Conservation (phyloP, 2,888 invertebrate genomes). For the Nomada fabriciana region DNA sequence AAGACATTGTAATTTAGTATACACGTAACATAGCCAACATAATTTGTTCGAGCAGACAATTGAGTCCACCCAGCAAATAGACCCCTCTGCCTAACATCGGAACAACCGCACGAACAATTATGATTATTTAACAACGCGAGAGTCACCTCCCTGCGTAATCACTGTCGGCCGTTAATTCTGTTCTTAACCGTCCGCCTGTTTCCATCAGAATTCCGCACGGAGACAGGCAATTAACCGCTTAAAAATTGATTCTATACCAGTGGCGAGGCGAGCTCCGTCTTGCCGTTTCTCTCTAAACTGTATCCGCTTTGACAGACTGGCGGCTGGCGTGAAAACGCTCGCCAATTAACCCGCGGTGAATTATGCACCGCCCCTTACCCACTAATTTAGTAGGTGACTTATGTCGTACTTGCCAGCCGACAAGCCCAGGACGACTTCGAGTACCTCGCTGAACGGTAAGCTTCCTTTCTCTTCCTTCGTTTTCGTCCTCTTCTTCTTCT, state of each 20-base stretch:
- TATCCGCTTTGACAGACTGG: slow-evolving; percentile 81
- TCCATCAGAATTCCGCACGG: slow-evolving; percentile 26
- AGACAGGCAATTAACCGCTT: slow-evolving; percentile 55
- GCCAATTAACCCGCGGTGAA: slow-evolving; percentile 84
- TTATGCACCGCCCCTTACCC: slow-evolving; percentile 81
- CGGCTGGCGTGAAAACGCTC: slow-evolving; percentile 83
- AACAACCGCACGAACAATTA: slow-evolving; percentile 32
- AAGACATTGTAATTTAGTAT: not conserved
- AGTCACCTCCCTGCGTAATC: slow-evolving; percentile 14
- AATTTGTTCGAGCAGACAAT: slow-evolving; percentile 8
- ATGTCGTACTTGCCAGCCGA: slow-evolving; percentile 81
- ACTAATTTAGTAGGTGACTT: slow-evolving; percentile 83
- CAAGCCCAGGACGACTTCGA: slow-evolving; percentile 77
- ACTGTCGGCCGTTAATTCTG: slow-evolving; percentile 53
- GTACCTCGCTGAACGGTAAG: slow-evolving; percentile 66
- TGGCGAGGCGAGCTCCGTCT: slow-evolving; percentile 19
- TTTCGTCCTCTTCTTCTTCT: slow-evolving; percentile 26
- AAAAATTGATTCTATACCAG: slow-evolving; percentile 55
- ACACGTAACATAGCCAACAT: not conserved
- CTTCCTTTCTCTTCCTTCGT: slow-evolving; percentile 20
- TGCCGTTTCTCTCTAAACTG: slow-evolving; percentile 70
- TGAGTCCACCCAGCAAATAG: slow-evolving; percentile 20
- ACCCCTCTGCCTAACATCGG: slow-evolving; percentile 8
- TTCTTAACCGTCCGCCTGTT: slow-evolving; percentile 35
- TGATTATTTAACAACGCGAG: slow-evolving; percentile 38